These are phyloP conservation scores for Nyctibius grandis DNA, from an alignment of 2,797 vertebrate genomes.

Conservation along the genomic window DNA sequence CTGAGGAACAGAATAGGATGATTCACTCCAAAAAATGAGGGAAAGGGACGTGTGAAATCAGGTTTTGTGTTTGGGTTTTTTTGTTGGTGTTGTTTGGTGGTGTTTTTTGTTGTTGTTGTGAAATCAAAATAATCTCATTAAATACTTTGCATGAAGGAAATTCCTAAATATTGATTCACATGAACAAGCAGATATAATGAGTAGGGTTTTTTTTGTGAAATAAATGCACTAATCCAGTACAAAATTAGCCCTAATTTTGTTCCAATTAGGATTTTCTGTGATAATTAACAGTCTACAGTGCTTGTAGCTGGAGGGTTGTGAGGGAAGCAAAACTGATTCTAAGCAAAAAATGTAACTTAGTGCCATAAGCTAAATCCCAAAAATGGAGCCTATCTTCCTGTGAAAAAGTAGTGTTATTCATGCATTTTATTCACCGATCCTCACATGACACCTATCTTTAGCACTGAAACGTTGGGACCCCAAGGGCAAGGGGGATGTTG, in stretches of 20 bases:
- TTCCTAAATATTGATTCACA: not conserved
- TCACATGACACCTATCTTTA: not conserved
- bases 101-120: not conserved
- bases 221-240: not conserved
- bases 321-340: not conserved
- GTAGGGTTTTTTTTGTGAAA: not conserved
- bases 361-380: not conserved
- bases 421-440: not conserved
- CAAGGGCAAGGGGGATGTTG: too few relatives aligned
- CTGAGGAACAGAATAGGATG: not conserved
- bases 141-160: not conserved
- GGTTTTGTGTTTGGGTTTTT: not conserved
- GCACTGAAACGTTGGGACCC: too few relatives aligned
- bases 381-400: not conserved
- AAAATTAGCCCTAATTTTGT: not conserved
- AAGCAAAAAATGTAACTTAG: not conserved
- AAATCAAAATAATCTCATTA: not conserved
- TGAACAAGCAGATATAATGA: not conserved
- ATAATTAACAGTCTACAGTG: not conserved
- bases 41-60: accelerated
- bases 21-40: not conserved
- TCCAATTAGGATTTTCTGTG: not conserved
- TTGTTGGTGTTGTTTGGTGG: not conserved
- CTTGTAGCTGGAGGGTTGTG: not conserved
- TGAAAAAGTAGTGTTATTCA: not conserved